Evolutionary conservation across 2,888 invertebrate species (phyloP), one percentile per base, ranked within the genome.

Genomic region (Nysson spinosus): DNA sequence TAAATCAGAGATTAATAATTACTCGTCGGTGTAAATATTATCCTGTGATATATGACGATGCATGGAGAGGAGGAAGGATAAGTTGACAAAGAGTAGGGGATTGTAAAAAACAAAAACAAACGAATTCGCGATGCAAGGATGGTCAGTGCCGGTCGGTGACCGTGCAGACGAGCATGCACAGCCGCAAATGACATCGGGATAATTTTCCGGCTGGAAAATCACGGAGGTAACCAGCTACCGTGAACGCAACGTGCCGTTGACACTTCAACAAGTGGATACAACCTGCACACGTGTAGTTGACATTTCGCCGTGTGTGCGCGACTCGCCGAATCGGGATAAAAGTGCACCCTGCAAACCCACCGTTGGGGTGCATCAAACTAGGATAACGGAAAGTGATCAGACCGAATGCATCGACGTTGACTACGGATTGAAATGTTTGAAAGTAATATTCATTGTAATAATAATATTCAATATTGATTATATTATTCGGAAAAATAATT

Each of bases 161-260:
- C 52, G 44, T 40, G 61, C 52, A 32, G 51, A 44, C 37, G 52
- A 19, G 28, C 49, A 26, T 51, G 65, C 60, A 47, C 76, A 71
- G 69, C 66, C 75, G 79, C 75, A 68, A 72, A 78, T 77, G 72
- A 72, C 77, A 68, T 57, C 60, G 51, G 67, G 72, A 75, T 75
- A 78, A 81, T 81, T 81, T 81, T 79, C 79, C 79, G 71, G 69
- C 72, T 72, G 72, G 80, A 72, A 76, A 81, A 81, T 80, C 77
- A 72, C 79, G 72, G 39, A 43, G 52, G 32, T 14, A 44, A 17
- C 60, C 60, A 66, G 70, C 50, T 20, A 69, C 55, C 72, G 72
- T 75, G 62, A 76, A 69, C 62, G 70, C 77, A 77, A 72, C 72
- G 69, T 76, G 76, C 63, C 67, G 49, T 58, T 76, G 76, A 77